These are phyloP conservation scores for Pheosia tremula DNA, from an alignment of 2,888 invertebrate genomes.

Conservation along the genomic window DNA sequence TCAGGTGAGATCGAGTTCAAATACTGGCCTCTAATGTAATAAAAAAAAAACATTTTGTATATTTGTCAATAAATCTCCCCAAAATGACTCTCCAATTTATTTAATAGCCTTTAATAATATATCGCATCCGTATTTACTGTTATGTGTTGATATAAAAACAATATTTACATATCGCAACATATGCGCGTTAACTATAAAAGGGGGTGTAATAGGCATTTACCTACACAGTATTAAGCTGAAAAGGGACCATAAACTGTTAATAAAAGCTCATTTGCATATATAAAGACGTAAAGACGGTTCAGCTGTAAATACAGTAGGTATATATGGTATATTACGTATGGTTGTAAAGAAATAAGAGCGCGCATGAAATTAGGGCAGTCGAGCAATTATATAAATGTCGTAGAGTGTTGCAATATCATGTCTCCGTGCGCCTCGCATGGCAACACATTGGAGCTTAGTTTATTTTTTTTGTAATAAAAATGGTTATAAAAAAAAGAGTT, in stretches of 20 bases:
- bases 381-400: not conserved
- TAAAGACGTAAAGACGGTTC: conserved; percentile 11
- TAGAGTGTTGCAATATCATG: not conserved
- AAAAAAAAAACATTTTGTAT: too few species aligned
- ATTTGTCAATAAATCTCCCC: too few species aligned
- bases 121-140: conserved; percentile 10
- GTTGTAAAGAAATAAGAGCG: conserved; percentile 26
- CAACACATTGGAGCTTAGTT: too few species aligned
- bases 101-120: too few species aligned
- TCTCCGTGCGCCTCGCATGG: not conserved
- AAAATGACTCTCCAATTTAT: too few species aligned
- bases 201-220: conserved; percentile 18
- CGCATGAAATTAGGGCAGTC: conserved; percentile 11
- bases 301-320: conserved; percentile 5
- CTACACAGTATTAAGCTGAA: conserved; percentile 14
- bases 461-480: not conserved
- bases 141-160: conserved; percentile 22
- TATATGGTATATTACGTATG: conserved; percentile 17
- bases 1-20: too few species aligned
- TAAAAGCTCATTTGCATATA: conserved; percentile 25
- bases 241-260: conserved; percentile 20
- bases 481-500: too few species aligned
- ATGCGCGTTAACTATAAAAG: conserved; percentile 14
- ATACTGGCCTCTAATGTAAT: too few species aligned
- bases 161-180: conserved; percentile 7